Evolutionary conservation across 1,140 invertebrate species (phyloP).

Genomic region (Calosoma granatense): DNA sequence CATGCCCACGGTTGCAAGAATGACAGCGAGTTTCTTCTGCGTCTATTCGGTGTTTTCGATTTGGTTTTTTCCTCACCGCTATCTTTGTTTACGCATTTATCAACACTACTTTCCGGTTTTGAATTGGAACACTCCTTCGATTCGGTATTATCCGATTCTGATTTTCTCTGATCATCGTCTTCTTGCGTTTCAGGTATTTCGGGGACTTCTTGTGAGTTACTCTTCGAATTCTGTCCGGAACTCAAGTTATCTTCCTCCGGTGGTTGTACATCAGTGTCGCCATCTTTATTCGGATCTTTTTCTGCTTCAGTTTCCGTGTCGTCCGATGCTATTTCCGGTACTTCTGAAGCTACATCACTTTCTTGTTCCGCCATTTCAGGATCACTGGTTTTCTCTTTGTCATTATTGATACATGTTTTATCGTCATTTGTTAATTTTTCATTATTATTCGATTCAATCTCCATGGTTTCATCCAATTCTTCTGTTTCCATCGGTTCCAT

Average conservation of each 20-base stretch:
- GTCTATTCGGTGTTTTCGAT: conserved; percentile 31
- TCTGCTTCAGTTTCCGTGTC: conserved; percentile 28
- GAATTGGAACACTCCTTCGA: conserved; percentile 11
- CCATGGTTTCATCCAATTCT: neutral
- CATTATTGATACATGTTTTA: conserved; percentile 23
- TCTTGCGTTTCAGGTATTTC: neutral
- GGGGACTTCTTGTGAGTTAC: neutral
- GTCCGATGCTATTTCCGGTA: conserved; percentile 24
- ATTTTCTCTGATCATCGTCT: conserved; percentile 14
- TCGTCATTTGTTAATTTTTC: conserved; percentile 12
- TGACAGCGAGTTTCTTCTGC: conserved; percentile 53
- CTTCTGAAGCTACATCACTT: conserved; percentile 10
- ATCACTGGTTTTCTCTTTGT: conserved; percentile 15
- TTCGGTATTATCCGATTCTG: conserved; percentile 13
- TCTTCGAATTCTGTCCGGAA: neutral
- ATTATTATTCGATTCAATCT: too few relatives aligned
- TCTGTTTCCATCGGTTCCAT: neutral
- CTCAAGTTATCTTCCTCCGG: conserved; percentile 19
- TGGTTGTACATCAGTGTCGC: conserved; percentile 25
- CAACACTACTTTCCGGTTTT: neutral
- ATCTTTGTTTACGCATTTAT: conserved; percentile 31
- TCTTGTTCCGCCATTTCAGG: conserved; percentile 13
- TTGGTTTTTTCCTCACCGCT: conserved; percentile 41
- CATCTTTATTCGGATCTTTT: conserved; percentile 33
- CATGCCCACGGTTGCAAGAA: conserved; percentile 61